Base-by-base conservation (phyloP, 2,113 vertebrate genomes). In the Bos indicus region DNA sequence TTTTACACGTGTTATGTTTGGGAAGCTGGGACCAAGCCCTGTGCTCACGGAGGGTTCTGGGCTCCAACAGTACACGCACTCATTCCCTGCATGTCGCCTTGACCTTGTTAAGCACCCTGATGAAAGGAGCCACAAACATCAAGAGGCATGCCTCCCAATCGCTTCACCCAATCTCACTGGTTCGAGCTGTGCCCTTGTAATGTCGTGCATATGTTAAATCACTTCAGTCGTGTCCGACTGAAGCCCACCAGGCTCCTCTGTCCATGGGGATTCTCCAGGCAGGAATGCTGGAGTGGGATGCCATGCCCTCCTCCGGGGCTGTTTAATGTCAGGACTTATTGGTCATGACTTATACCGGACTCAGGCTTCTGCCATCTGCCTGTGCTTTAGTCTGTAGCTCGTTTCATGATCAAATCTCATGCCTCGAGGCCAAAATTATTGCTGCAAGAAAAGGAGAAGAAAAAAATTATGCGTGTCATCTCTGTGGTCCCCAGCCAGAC, bases 391-490 rank as follows among this genome's bases (percentile, higher is more conserved):
- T 97, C 96, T 95, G 57, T 59, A 91, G 62, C 74, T n/a, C 84
- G 46, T 56, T 91, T 98, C 89, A 51, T 86, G 98, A 97, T 98
- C 91, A 62, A 97, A 93, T 93, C 97, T 78, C 90, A 51, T 89
- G 97, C 87, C 97, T 97, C 80, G 88, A 97, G 84, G 98, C 86
- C 97, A 71, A 98, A 89, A 30, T 97, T 86, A 77, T 48, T 96
- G 62, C 95, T 52, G 94, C 40, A 52, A 89, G 71, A n/a, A 51
- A 23, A 59, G 81, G 81, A 36, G 97, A 85, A 96, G 90, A 92
- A 74, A 93, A 98, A 64, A 94, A 86, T 59, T 60, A n/a, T 51
- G 96, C 64, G 5, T 21, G 40, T 8, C n/a, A 0, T 94, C 25
- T 16, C 28, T 83, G n/a, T 7, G 51, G 19, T 15, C 33, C 28